Evolutionary conservation across 2,888 invertebrate genomes (phyloP), one percentile per base, ranked within the genome.

Genomic region (Podotricha telesiphe): DNA sequence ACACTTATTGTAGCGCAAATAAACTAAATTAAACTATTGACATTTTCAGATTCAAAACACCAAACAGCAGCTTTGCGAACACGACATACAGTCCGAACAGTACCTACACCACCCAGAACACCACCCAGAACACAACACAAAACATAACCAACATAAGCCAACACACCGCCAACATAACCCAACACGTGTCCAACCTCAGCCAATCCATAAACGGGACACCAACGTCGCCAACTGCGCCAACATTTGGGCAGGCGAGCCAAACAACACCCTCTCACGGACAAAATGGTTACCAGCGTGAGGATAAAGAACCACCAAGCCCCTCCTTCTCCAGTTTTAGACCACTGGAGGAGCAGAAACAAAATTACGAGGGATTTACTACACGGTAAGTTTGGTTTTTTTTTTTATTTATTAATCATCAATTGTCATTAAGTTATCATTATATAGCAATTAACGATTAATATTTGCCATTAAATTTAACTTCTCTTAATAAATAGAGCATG

Each of bases 311-410:
- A 0, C 86, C 83, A 65, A 88, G 87, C 61, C 91, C 91, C 0
- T 88, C 89, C 0, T 93, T 92, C 80, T 86, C 88, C 0, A 92
- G 93, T 77, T 93, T 92, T 75, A 74, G 92, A 61, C 91, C 93
- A 0, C 84, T 87, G 34, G 88, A 89, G 50, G 92, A 90, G 11
- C 84, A 85, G 22, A 91, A 91, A 53, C 93, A 93, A 77, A 94
- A 91, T 74, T 95, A 95, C 78, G 95, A 95, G 78, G 95, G 95
- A 65, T 95, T 94, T 78, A 95, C 95, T 15, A 94, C 95, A 65
- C 95, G 95, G 95, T 95, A 75, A 93, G 93, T 79, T n/a, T n/a
- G n/a, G n/a, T n/a, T 50, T 70, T 42, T 8, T 51, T 7, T 68
- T n/a, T n/a, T 34, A 28, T 5, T 47, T 62, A 48, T 19, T 10